Base-by-base conservation (phyloP, 2,113 vertebrate genomes). In the Rhinichthys klamathensis region DNA sequence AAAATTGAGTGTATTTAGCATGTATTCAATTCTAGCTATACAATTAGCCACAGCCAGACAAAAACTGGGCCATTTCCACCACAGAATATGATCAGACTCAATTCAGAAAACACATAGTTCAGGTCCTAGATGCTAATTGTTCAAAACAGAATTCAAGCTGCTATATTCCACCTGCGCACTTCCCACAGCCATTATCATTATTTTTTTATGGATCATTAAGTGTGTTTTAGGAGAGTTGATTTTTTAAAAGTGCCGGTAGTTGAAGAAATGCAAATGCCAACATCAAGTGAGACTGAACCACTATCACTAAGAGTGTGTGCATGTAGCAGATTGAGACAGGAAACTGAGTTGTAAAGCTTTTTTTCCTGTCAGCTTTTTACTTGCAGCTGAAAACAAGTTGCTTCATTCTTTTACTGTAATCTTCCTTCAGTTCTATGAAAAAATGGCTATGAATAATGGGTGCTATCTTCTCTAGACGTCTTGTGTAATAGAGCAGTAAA, bases 311-410 rank as follows among this genome's bases (percentile, higher is more conserved):
- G 8, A 69, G 32, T 11, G 18, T 84, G 10, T 44, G 84, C 76
- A 83, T 41, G 51, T 61, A 32, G 35, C 89, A 30, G 63, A 75
- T 25, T 76, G 56, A 84, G 56, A 87, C 85, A 89, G 87, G 87
- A 90, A 90, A 65, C 74, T 5, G 74, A 84, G 54, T 84, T 75
- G 87, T 86, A 87, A 84, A 87, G 87, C 74, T 27, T 54, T 76
- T 75, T 51, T 30, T 10, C 8, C 49, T 46, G 54, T 58, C 76
- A 38, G 70, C 65, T 77, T 87, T 51, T n/a, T 76, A 70, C 58
- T 67, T 21, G 44, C 16, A 58, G 58, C 21, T 51, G 32, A 67
- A 30, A 32, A 23, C 16, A 25, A 83, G 5, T 13, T 70, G 63
- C 13, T 77, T 30, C 18, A 77, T 63, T 80, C 18, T 38, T 63